Percentiles rank a stretch among this genome's conserved stretches.
These are phyloP conservation scores for Lasioglossum pauxillum DNA, from an alignment of 2,888 invertebrate genomes.

Conservation along the genomic window DNA sequence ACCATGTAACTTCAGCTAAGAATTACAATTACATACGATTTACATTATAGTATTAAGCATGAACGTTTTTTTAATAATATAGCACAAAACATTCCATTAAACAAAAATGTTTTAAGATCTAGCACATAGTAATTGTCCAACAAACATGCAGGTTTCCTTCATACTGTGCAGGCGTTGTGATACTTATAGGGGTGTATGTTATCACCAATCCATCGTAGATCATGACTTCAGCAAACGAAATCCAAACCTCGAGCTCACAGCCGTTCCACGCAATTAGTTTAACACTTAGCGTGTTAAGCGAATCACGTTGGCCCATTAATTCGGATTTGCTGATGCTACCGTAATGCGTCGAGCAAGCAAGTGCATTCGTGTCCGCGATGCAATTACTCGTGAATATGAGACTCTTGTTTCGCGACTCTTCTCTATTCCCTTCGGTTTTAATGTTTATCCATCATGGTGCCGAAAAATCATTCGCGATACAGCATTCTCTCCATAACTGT, in stretches of 20 bases:
- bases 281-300: constrained; percentile 62
- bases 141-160: neutral
- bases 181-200: neutral
- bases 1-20: too few species aligned
- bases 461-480: neutral
- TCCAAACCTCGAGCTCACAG: constrained; percentile 15
- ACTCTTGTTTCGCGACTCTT: constrained; percentile 12
- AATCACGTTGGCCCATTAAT: constrained; percentile 63
- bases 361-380: constrained; percentile 30
- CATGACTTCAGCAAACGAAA: constrained; percentile 37
- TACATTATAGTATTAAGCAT: too few species aligned
- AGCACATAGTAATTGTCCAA: neutral
- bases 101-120: neutral
- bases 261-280: constrained; percentile 64
- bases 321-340: constrained; percentile 57
- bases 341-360: constrained; percentile 36
- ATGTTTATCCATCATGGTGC: neutral
- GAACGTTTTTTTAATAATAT: too few species aligned
- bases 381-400: constrained; percentile 6
- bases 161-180: neutral
- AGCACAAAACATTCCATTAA: neutral
- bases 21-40: too few species aligned
- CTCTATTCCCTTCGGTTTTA: neutral
- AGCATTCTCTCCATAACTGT: neutral
- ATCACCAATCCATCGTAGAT: neutral